Base-by-base conservation (phyloP, 2,113 vertebrate species). In the Rhineura floridana region DNA sequence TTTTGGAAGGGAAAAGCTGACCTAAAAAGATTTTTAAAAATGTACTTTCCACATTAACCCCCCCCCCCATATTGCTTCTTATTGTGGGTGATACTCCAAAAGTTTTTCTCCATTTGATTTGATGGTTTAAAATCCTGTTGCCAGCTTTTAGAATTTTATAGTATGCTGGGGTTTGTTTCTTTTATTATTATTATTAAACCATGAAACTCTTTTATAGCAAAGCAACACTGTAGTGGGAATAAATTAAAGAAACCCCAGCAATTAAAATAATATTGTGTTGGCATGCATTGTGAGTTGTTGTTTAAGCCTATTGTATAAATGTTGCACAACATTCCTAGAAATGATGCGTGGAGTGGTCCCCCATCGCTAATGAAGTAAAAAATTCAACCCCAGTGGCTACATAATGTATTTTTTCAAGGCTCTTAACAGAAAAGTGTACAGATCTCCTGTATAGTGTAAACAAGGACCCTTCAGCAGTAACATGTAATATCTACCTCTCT, bases 331-430 rank as follows among this genome's bases (percentile, higher is more conserved):
- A 89, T 94, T 81, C 69, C 92, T 90, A 81, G n/a, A 94, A 94
- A 93, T 36, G n/a, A 73, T 0, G 0, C 70, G 36, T 75, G 85
- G 91, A 93, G 84, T 89, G 42, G 46, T 93, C 70, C 59, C 89
- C 82, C 84, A 87, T 89, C 90, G 77, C 48, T 94, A 92, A 91
- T 90, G 90, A 93, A 94, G 78, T 86, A 86, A 91, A 65, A 93
- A 92, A 89, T 87, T 10, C 48, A 90, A 85, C 93, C 88, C 48
- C 28, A 70, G 75, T 83, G 39, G 70, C 78, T 90, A 77, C 4
- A 42, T 91, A 83, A 92, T 90, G 91, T 93, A 84, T 91, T 93
- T 91, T 91, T 92, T 52, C n/a, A n/a, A 91, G 93, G 30, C 63
- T 73, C 92, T 84, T 95, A 90, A 85, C 65, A 81, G 59, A 90